Percentiles rank a stretch among this genome's conserved stretches.
phyloP scores from a whole-genome alignment of 2,113 vertebrate genomes.

The Urocolius indicus region DNA sequence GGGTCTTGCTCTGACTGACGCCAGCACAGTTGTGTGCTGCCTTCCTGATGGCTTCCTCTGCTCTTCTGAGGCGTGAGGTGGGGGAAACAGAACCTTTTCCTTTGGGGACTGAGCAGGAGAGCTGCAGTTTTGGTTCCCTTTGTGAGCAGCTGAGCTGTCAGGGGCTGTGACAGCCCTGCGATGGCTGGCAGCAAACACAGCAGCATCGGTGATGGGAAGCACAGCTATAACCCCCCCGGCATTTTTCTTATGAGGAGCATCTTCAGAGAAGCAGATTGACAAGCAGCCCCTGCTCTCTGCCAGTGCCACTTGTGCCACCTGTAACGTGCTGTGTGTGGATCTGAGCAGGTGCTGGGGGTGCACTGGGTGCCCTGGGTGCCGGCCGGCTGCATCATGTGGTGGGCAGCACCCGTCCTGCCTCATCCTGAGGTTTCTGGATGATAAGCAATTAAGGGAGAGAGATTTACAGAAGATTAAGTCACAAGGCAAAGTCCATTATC shows the following conservation, averaged over 20 bases:
- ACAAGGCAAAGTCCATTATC: conserved; percentile 50
- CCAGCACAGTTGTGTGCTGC: rapidly evolving
- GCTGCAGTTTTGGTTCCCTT: rapidly evolving
- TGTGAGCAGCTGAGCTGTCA: background rate
- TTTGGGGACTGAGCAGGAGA: background rate
- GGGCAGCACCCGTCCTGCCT: background rate
- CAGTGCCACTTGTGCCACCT: rapidly evolving
- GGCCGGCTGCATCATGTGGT: background rate
- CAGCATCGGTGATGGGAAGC: rapidly evolving
- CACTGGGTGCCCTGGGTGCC: rapidly evolving
- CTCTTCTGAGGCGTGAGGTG: background rate
- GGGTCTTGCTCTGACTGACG: background rate
- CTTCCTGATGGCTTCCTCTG: background rate
- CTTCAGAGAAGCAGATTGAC: background rate
- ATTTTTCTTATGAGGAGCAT: background rate
- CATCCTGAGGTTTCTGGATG: background rate
- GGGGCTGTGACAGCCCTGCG: background rate
- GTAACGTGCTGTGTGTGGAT: rapidly evolving
- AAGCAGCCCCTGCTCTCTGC: background rate
- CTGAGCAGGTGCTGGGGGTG: rapidly evolving
- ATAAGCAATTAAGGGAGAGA: conserved; percentile 40
- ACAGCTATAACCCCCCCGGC: background rate
- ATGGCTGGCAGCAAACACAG: background rate
- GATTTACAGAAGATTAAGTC: conserved; percentile 54
- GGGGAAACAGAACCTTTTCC: rapidly evolving